phyloP scores from a whole-genome alignment of 2,113 vertebrate genomes.

The Pachyramphus minor region DNA sequence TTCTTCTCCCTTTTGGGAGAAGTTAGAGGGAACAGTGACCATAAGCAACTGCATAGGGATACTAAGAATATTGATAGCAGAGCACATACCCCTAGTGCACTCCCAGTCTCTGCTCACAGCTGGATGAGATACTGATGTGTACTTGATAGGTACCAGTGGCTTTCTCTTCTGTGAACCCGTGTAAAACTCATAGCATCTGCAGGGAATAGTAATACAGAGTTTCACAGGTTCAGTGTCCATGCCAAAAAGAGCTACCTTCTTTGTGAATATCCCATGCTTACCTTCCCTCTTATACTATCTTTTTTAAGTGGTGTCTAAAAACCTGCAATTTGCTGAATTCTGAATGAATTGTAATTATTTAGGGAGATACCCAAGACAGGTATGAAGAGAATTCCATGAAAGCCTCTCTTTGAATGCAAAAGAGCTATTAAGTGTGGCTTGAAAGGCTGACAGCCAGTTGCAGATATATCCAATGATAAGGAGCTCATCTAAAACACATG shows the following conservation, averaged over 20 bases:
- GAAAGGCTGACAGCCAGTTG: neutral
- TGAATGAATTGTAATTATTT: neutral
- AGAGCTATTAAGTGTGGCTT: neutral
- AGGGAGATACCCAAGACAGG: neutral
- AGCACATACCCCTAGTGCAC: neutral
- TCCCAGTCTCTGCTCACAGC: neutral
- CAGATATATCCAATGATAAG: neutral
- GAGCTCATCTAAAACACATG: neutral
- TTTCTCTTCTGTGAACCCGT: neutral
- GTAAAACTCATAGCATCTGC: neutral
- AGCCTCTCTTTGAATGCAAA: neutral
- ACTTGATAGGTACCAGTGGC: neutral
- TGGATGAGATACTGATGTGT: neutral
- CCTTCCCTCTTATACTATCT: neutral
- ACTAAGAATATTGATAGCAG: neutral
- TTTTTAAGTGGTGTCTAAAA: neutral
- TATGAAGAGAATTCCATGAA: neutral
- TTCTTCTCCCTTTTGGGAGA: neutral
- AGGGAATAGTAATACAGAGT: neutral
- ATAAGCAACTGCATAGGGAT: neutral
- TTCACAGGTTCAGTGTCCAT: neutral
- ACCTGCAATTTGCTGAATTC: neutral
- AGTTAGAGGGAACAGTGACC: neutral
- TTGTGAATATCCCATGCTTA: neutral
- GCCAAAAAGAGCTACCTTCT: neutral